Percentiles rank a stretch among this genome's conserved stretches.
Conservation (phyloP, 2,113 vertebrate species). For the Lophotis ruficrista region DNA sequence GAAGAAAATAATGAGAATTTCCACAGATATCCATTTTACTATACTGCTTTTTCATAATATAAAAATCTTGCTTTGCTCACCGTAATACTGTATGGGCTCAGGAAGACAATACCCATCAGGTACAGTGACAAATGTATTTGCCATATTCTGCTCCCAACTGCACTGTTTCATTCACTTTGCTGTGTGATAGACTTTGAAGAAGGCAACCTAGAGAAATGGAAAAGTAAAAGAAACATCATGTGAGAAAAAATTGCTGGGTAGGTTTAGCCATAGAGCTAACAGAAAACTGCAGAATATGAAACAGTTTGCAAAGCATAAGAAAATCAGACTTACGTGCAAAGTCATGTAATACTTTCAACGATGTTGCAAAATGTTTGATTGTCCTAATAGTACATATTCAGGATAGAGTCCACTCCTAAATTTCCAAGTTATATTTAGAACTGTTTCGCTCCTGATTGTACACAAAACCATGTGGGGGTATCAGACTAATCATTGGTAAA, state of each 20-base stretch:
- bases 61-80: slow-evolving; percentile 73
- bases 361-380: background rate
- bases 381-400: background rate
- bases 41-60: background rate
- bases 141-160: slow-evolving; percentile 83
- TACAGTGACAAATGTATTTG: slow-evolving; percentile 82
- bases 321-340: background rate
- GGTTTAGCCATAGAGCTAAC: background rate
- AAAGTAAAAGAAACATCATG: background rate
- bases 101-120: slow-evolving; percentile 83
- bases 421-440: background rate
- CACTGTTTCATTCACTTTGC: slow-evolving; percentile 83
- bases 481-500: background rate
- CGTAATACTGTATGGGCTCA: slow-evolving; percentile 86
- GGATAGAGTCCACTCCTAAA: background rate
- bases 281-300: background rate
- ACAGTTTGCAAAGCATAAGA: background rate
- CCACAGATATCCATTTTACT: background rate
- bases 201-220: slow-evolving; percentile 34
- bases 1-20: background rate
- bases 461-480: background rate
- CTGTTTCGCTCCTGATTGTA: background rate
- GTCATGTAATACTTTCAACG: background rate
- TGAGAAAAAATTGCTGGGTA: background rate
- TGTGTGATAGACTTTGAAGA: background rate